A percentile compares a stretch with the other conserved stretches of the same genome.
Evolutionary conservation across 2,113 vertebrate species (phyloP).

Genomic region (Salvelinus alpinus): DNA sequence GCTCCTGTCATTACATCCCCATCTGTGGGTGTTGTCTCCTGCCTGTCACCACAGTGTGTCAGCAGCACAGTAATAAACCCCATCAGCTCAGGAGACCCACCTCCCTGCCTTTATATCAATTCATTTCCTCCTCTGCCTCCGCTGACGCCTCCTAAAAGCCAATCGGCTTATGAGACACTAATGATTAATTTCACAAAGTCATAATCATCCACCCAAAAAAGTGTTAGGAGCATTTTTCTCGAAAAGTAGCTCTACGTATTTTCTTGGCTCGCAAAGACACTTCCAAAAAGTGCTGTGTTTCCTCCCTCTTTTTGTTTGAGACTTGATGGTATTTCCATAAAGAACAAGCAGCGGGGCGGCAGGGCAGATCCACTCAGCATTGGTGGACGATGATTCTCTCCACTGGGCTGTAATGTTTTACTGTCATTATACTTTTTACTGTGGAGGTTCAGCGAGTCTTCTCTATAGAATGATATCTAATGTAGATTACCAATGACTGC

Average conservation of each 20-base stretch:
- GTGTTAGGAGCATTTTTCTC: constrained; percentile 5
- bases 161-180: constrained; percentile 39
- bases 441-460: too few species aligned
- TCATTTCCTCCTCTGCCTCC: constrained; percentile 37
- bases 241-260: constrained; percentile 29
- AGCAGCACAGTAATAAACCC: constrained; percentile 45
- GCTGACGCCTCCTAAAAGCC: constrained; percentile 35
- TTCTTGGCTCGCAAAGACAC: constrained; percentile 17
- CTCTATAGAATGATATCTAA: too few species aligned
- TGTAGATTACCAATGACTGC: too few species aligned
- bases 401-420: not conserved
- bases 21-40: constrained; percentile 15
- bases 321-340: constrained; percentile 45
- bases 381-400: constrained; percentile 1
- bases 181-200: constrained; percentile 43
- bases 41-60: constrained; percentile 15
- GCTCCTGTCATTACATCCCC: constrained; percentile 30
- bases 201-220: constrained; percentile 20
- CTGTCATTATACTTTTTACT: not conserved
- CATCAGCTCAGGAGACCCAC: constrained; percentile 44
- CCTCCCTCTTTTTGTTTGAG: constrained; percentile 18
- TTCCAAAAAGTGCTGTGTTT: constrained; percentile 34
- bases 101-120: constrained; percentile 46
- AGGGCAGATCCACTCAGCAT: constrained; percentile 23
- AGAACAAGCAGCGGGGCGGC: constrained; percentile 15